Percentiles rank a stretch among this genome's conserved stretches.
phyloP scores from a whole-genome alignment of 2,888 invertebrate genomes.

The Eudasyphora cyanicolor region DNA sequence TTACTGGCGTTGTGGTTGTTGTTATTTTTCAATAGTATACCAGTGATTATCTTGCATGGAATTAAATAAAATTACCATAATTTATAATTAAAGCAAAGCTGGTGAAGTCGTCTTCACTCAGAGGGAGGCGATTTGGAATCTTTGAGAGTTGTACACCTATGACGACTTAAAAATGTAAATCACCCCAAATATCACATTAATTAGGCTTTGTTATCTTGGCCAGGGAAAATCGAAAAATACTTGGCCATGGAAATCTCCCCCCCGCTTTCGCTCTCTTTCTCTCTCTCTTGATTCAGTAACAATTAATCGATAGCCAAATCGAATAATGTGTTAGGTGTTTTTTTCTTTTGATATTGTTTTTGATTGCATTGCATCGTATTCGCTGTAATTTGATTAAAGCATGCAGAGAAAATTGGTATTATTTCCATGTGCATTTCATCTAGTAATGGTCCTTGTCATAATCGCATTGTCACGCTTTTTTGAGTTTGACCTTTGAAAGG shows the following conservation, averaged over 20 bases:
- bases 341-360: not conserved
- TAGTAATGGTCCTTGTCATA: not conserved
- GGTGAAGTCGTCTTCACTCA: not conserved
- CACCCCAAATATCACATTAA: slow-evolving; percentile 12
- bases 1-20: slow-evolving; percentile 20
- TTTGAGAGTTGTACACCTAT: not conserved
- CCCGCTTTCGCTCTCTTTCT: not conserved
- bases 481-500: no score
- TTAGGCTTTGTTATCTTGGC: slow-evolving; percentile 18
- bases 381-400: slow-evolving; percentile 23
- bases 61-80: slow-evolving; percentile 56
- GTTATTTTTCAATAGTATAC: not conserved
- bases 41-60: slow-evolving; percentile 29
- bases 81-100: slow-evolving; percentile 56
- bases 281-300: not conserved
- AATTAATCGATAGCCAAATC: not conserved
- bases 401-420: not conserved
- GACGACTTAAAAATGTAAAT: slow-evolving; percentile 20
- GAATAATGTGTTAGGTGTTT: not conserved
- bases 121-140: not conserved
- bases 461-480: not conserved
- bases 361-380: not conserved
- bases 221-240: no score
- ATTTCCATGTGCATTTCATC: not conserved
- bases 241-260: not conserved